Evolutionary conservation across 2,113 vertebrate species (phyloP), one percentile per base, ranked within the genome.

Genomic region (Cryptotis parvus): DNA sequence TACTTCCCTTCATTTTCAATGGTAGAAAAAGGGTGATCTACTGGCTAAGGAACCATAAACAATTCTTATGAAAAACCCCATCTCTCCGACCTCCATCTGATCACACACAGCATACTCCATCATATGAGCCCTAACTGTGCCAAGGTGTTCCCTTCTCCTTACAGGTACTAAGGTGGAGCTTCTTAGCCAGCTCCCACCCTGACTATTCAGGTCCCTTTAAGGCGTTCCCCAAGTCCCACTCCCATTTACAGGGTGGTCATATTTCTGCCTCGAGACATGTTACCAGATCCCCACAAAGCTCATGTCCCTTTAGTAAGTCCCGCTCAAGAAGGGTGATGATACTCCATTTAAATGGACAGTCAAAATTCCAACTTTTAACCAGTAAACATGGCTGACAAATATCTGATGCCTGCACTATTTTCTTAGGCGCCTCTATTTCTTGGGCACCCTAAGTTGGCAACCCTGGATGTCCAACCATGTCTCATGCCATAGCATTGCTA

Each of bases 291-390:
- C 68, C 20, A 85, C 12, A 81, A 35, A 43, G n/a, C 63, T 69
- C 87, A 66, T 61, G 35, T 49, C 55, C 6, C 69, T 26, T 37
- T 86, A 11, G 66, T 39, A 72, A 93, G 45, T 66, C 45, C 1
- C 35, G 69, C 15, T 58, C 39, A 5, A 14, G 29, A 94, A 86
- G 33, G 18, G 49, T 15, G 4, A 45, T 58, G 66, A 43, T 39
- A 83, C 68, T 84, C 83, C 16, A n/a, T n/a, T n/a, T 27, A 87
- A 52, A 8, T 89, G 33, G 31, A 72, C 35, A 83, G n/a, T 87
- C 10, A 26, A 69, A 79, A 39, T 73, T 96, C 86, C 74, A 91
- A 45, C 15, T 91, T 83, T 80, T 87, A n/a, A 33, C 26, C 52
- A 86, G 72, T 4, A 82, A 84, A 63, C 9, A 84, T 74, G 26